Percentiles rank a stretch among this genome's conserved stretches.
Evolutionary conservation across 2,113 vertebrate genomes (phyloP).

Genomic region (Phoxinus phoxinus): DNA sequence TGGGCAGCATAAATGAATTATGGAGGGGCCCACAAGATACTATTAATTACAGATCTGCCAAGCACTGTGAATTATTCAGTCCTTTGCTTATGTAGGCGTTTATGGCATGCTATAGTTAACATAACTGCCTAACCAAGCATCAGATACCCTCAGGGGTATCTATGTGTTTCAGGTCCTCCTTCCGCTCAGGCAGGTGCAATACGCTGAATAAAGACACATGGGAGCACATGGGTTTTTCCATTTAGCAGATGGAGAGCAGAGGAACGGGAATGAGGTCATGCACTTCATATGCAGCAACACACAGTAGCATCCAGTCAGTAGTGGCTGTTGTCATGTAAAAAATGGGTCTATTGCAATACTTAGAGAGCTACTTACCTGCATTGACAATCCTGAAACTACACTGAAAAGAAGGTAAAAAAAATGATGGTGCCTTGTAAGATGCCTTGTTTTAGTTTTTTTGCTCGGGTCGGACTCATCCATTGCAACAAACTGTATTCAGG

Average conservation of each 20-base stretch:
- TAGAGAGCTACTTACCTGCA: not conserved
- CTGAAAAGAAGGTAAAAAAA: not conserved
- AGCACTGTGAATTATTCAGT: constrained; percentile 74
- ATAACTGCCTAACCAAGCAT: constrained; percentile 67
- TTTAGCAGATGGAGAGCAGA: not conserved
- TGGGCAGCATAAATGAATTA: constrained; percentile 73
- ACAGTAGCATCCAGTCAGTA: constrained; percentile 52
- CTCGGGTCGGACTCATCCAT: no score
- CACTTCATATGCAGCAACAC: not conserved
- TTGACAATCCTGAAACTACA: not conserved
- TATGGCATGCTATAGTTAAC: constrained; percentile 69
- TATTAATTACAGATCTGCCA: constrained; percentile 71
- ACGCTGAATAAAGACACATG: constrained; percentile 66
- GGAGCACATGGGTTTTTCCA: constrained; percentile 8
- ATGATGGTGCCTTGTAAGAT: not conserved
- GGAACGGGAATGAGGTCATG: not conserved
- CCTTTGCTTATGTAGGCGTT: constrained; percentile 63
- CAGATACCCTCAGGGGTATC: constrained; percentile 61
- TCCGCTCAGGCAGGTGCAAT: constrained; percentile 61
- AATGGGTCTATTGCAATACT: not conserved
- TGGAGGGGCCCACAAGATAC: constrained; percentile 66
- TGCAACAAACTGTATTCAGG: not conserved
- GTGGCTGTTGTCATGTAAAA: constrained; percentile 40
- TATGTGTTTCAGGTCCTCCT: constrained; percentile 51
- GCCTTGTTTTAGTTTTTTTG: not conserved